Conservation (phyloP, 2,797 vertebrate species). For the Chaenodraco wilsoni region DNA sequence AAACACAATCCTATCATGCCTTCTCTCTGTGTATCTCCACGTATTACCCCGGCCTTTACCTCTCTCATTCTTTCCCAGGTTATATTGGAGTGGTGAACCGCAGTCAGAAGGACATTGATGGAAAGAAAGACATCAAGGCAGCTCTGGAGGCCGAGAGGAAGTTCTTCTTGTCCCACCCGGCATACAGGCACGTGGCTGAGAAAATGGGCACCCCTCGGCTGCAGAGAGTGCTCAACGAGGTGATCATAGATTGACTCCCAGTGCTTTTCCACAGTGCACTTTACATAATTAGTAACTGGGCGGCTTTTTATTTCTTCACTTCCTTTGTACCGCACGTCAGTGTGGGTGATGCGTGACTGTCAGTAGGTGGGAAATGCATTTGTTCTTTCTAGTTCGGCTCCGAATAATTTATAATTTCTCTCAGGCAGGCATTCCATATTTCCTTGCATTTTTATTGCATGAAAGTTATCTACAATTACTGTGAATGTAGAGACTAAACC, state of each 20-base stretch:
- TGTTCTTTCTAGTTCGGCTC: constrained; percentile 35
- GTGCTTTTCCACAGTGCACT: constrained; percentile 45
- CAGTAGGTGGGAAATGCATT: constrained; percentile 39
- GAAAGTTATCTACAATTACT: constrained; percentile 5
- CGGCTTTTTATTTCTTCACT: constrained; percentile 18
- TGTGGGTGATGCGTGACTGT: constrained; percentile 41
- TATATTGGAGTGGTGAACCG: constrained; percentile 92
- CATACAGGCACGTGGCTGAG: constrained; percentile 89
- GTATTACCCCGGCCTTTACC: neutral
- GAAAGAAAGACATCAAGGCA: constrained; percentile 90
- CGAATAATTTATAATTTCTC: constrained; percentile 34
- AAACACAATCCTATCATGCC: neutral
- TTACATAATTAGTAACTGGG: constrained; percentile 66
- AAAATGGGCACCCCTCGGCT: constrained; percentile 90
- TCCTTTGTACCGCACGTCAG: constrained; percentile 23
- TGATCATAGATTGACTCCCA: constrained; percentile 63
- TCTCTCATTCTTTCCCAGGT: constrained; percentile 70
- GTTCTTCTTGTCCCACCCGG: constrained; percentile 88
- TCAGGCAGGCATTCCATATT: constrained; percentile 4
- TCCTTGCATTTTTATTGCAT: constrained; percentile 3
- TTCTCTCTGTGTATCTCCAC: neutral
- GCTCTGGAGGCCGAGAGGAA: constrained; percentile 90
- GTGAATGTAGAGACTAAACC: neutral
- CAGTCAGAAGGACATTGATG: constrained; percentile 94
- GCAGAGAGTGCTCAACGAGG: constrained; percentile 90